Evolutionary conservation across 2,113 vertebrate genomes (phyloP).

Genomic region (Trinectes maculatus): DNA sequence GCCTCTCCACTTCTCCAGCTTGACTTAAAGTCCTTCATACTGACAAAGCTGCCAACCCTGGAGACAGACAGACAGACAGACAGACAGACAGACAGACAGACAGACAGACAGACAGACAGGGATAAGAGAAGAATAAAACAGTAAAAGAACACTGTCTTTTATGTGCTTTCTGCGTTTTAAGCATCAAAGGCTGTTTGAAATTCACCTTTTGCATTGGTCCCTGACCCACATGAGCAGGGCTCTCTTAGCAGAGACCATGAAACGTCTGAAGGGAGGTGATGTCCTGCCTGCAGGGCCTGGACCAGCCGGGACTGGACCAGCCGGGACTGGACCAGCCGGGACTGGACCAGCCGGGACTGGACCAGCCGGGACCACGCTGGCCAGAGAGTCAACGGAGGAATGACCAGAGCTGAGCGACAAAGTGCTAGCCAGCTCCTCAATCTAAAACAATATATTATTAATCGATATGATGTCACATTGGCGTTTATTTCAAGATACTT

Average conservation of each 20-base stretch:
- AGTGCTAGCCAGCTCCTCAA: conserved; percentile 86
- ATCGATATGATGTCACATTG: too few species aligned
- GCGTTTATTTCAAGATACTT: too few species aligned
- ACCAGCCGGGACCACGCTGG: conserved; percentile 70
- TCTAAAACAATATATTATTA: conserved; percentile 71
- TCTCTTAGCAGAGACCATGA: conserved; percentile 84
- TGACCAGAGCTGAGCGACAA: conserved; percentile 83
- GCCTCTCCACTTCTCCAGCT: conserved; percentile 91
- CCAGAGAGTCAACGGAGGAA: conserved; percentile 80
- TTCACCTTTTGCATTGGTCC: conserved; percentile 87
- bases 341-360: conserved; percentile 73
- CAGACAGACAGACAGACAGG: too few species aligned
- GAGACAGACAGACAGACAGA: not conserved
- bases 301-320: conserved; percentile 69
- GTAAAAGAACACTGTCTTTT: too few species aligned
- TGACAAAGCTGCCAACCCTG: conserved; percentile 81
- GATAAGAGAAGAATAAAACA: too few species aligned
- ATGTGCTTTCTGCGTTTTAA: not conserved
- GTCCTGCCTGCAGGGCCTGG: conserved; percentile 51
- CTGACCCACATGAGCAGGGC: conserved; percentile 90
- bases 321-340: conserved; percentile 78
- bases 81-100: too few species aligned
- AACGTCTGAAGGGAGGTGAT: conserved; percentile 77
- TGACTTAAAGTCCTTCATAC: conserved; percentile 88
- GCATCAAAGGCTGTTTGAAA: not conserved